Evolutionary conservation across 2,113 vertebrate genomes (phyloP).

Genomic region (Ancistrus triradiatus): DNA sequence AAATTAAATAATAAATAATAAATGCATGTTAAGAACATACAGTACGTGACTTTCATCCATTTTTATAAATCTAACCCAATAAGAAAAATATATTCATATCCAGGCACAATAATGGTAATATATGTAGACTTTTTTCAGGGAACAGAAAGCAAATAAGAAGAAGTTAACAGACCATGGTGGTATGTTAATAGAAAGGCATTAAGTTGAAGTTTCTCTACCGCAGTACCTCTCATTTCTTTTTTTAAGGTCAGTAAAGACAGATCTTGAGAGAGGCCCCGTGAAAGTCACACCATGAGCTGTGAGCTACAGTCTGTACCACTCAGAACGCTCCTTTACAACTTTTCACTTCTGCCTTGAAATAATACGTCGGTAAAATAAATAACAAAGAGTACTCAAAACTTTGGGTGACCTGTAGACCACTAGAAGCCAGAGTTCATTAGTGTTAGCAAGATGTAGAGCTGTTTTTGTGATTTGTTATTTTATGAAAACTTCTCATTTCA

Average conservation of each 20-base stretch:
- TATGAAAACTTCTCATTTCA: background rate
- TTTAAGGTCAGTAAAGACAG: background rate
- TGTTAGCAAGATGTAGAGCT: too few species aligned
- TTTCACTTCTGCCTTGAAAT: constrained; percentile 3
- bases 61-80: too few species aligned
- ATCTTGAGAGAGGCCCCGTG: background rate
- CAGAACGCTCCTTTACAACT: constrained; percentile 15
- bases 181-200: too few species aligned
- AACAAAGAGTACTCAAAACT: background rate
- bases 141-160: too few species aligned
- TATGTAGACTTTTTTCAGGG: too few species aligned
- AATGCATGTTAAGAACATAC: too few species aligned
- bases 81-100: too few species aligned
- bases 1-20: too few species aligned
- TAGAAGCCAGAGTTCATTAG: background rate
- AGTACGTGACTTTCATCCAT: too few species aligned
- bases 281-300: constrained; percentile 14
- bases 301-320: background rate
- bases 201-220: background rate
- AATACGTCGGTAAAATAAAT: constrained; percentile 4
- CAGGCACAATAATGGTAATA: too few species aligned
- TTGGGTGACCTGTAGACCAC: background rate
- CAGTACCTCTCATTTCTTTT: background rate
- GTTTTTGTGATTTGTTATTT: background rate
- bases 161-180: too few species aligned